A percentile compares a stretch with the other conserved stretches of the same genome.
Evolutionary conservation across 2,797 vertebrate species (phyloP).

Genomic region (Onychomys leucogaster): DNA sequence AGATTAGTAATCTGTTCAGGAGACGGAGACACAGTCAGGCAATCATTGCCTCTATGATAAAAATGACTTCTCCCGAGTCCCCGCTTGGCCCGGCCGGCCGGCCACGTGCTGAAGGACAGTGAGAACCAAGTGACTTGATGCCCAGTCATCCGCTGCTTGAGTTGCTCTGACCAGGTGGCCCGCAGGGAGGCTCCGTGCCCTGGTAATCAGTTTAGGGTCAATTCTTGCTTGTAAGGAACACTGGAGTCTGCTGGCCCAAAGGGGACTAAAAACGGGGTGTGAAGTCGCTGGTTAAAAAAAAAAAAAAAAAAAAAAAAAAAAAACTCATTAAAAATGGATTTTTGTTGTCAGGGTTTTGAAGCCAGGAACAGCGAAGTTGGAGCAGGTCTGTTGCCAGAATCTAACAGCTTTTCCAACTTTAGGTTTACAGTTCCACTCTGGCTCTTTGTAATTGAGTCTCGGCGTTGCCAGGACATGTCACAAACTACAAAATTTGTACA

Average conservation of each 20-base stretch:
- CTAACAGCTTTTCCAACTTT: slow-evolving; percentile 77
- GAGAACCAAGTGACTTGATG: background rate
- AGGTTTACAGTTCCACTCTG: slow-evolving; percentile 79
- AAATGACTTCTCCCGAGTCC: background rate
- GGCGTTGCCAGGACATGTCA: slow-evolving; percentile 77
- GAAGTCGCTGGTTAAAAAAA: slow-evolving; percentile 10
- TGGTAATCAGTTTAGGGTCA: background rate
- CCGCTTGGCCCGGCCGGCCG: background rate
- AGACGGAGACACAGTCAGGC: slow-evolving; percentile 24
- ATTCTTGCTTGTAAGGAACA: background rate
- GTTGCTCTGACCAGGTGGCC: background rate
- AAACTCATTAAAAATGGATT: slow-evolving; percentile 72
- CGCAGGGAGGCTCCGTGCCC: background rate
- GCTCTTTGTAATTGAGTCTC: slow-evolving; percentile 69
- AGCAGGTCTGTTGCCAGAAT: slow-evolving; percentile 72
- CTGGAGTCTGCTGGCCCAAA: background rate
- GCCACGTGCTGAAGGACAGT: background rate
- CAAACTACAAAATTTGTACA: slow-evolving; percentile 74
- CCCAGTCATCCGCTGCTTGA: accelerated
- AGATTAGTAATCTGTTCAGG: slow-evolving; percentile 71
- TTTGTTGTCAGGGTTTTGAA: slow-evolving; percentile 67
- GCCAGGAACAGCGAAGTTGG: slow-evolving; percentile 56
- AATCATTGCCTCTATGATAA: background rate
- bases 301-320: background rate
- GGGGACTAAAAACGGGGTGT: slow-evolving; percentile 20